Evolutionary conservation across 2,797 vertebrate genomes (phyloP).

Genomic region (Neosilurus mollespiculum): DNA sequence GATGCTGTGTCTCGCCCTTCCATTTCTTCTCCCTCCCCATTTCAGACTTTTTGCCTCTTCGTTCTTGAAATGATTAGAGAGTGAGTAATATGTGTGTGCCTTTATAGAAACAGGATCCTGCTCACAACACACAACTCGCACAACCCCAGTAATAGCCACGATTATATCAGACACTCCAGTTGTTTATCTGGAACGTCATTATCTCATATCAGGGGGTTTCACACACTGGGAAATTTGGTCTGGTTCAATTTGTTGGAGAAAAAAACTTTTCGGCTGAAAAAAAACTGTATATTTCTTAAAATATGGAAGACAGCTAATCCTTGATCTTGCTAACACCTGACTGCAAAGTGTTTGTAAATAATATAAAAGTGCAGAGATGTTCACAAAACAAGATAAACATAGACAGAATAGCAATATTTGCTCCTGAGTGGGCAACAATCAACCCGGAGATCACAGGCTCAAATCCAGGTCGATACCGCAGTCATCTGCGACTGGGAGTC

Average conservation of each 20-base stretch:
- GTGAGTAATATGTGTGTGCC: neutral
- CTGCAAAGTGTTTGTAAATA: neutral
- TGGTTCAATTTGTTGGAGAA: neutral
- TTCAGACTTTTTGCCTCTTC: slow-evolving; percentile 15
- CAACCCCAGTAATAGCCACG: neutral
- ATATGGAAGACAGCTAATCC: neutral
- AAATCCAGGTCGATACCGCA: too few species aligned
- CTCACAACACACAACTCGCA: neutral
- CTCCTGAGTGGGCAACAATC: too few species aligned
- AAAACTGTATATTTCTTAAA: neutral
- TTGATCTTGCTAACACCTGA: neutral
- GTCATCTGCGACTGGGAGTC: too few species aligned
- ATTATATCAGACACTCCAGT: neutral
- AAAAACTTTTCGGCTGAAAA: neutral
- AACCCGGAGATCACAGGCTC: too few species aligned
- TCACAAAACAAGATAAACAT: too few species aligned
- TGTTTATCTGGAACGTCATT: neutral
- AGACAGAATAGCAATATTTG: too few species aligned
- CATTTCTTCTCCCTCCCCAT: neutral
- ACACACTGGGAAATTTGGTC: neutral
- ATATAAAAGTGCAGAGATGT: neutral
- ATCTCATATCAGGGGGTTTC: neutral
- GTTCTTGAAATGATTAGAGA: slow-evolving; percentile 11
- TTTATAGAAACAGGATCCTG: slow-evolving; percentile 15
- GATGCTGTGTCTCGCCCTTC: slow-evolving; percentile 66